Conservation (phyloP, 2,888 invertebrate genomes). For the Cerceris ruficornis region DNA sequence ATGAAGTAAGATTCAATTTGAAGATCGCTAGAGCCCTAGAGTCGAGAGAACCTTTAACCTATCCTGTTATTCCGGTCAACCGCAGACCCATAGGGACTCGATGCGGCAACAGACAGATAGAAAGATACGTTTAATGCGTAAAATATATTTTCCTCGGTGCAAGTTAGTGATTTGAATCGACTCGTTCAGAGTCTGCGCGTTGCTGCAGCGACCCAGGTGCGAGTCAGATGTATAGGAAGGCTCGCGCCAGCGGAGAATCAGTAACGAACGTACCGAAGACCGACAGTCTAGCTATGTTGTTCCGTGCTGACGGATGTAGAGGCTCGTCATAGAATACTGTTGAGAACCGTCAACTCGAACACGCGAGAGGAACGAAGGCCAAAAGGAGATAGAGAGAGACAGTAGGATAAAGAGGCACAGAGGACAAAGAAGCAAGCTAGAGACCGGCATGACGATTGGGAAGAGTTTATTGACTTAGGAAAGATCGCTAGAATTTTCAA, state of each 20-base stretch:
- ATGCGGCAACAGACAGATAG: background rate
- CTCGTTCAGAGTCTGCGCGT: slow-evolving; percentile 38
- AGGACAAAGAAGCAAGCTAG: no score
- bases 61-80: no score
- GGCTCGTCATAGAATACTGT: slow-evolving; percentile 23
- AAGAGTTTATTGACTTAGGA: slow-evolving; percentile 14
- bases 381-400: background rate
- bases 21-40: no score
- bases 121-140: slow-evolving; percentile 7
- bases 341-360: background rate
- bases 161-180: slow-evolving; percentile 43
- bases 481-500: slow-evolving; percentile 24
- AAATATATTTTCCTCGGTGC: slow-evolving; percentile 16
- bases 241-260: slow-evolving; percentile 17
- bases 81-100: no score
- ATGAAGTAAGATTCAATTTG: no score
- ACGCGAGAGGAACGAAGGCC: background rate
- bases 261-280: slow-evolving; percentile 18
- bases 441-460: slow-evolving; percentile 39
- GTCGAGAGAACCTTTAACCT: no score
- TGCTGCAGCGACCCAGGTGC: slow-evolving; percentile 35
- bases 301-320: slow-evolving; percentile 42
- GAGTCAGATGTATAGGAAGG: slow-evolving; percentile 28
- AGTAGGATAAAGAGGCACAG: no score
- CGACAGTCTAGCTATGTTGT: slow-evolving; percentile 60